Evolutionary conservation across 2,797 vertebrate genomes (phyloP).

Genomic region (Pseudotriccus pelzelni): DNA sequence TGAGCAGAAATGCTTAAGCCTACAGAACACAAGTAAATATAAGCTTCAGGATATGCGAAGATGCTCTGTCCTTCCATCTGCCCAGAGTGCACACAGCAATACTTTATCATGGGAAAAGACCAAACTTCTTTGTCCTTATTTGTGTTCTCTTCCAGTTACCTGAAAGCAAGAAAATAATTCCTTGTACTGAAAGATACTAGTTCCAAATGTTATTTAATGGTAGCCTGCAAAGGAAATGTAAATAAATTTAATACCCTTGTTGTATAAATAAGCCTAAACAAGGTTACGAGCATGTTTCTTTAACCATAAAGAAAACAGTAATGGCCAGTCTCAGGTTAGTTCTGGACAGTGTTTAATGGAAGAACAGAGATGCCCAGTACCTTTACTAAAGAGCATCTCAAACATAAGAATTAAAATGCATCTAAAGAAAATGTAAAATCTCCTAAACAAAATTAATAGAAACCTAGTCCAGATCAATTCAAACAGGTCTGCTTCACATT

Average conservation of each 20-base stretch:
- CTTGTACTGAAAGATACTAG: neutral
- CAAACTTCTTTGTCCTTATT: neutral
- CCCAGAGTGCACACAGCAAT: neutral
- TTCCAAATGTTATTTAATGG: neutral
- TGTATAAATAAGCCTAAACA: neutral
- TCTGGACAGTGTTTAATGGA: neutral
- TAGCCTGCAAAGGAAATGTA: neutral
- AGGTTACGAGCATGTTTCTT: neutral
- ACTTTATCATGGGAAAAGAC: neutral
- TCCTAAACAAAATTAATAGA: neutral
- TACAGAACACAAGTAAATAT: neutral
- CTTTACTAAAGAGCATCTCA: neutral
- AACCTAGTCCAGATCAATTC: neutral
- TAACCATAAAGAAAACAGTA: neutral
- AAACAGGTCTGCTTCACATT: neutral
- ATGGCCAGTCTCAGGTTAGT: neutral
- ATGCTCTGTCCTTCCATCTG: neutral
- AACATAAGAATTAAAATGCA: neutral
- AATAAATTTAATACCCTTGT: neutral
- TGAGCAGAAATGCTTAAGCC: neutral
- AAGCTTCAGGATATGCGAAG: neutral
- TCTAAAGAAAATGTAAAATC: neutral
- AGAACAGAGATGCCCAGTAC: neutral
- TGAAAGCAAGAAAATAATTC: constrained; percentile 2
- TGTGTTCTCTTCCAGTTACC: neutral